Percentiles rank a stretch among this genome's conserved stretches.
Evolutionary conservation across 2,888 invertebrate species (phyloP).

Genomic region (Chouioia cunea): DNA sequence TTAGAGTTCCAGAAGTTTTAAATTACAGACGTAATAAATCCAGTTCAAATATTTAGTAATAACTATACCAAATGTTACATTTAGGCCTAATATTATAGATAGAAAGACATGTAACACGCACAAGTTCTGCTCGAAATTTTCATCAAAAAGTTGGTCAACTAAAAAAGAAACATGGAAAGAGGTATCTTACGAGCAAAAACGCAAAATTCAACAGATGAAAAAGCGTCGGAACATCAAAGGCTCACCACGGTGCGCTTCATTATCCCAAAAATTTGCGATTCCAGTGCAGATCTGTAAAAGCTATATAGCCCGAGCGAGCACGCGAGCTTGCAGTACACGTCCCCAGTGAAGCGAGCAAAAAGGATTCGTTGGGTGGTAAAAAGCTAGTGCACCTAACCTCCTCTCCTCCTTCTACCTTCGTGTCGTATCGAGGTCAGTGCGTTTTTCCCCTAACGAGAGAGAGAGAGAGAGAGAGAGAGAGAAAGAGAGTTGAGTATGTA

Average conservation of each 20-base stretch:
- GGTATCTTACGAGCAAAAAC: background rate
- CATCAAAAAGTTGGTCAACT: background rate
- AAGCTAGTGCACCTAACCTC: background rate
- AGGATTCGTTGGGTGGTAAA: too few species aligned
- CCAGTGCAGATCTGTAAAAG: conserved; percentile 21
- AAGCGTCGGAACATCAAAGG: background rate
- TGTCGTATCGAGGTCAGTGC: conserved; percentile 44
- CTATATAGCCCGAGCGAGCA: background rate
- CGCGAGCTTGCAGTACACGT: background rate
- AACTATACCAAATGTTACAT: too few species aligned
- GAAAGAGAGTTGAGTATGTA: background rate
- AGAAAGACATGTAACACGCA: too few species aligned
- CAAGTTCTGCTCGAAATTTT: conserved; percentile 9
- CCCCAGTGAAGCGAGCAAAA: background rate
- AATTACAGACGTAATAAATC: too few species aligned
- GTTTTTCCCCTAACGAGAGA: conserved; percentile 41
- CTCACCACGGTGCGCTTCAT: conserved; percentile 21
- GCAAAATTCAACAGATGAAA: background rate
- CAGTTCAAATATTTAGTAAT: too few species aligned
- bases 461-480: conserved; percentile 6
- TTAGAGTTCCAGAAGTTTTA: too few species aligned
- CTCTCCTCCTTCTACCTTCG: too few species aligned
- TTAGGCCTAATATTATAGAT: too few species aligned
- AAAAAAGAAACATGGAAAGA: background rate
- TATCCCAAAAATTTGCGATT: conserved; percentile 40